Evolutionary conservation across 2,113 vertebrate genomes (phyloP).

Genomic region (Dermatemys mawii): DNA sequence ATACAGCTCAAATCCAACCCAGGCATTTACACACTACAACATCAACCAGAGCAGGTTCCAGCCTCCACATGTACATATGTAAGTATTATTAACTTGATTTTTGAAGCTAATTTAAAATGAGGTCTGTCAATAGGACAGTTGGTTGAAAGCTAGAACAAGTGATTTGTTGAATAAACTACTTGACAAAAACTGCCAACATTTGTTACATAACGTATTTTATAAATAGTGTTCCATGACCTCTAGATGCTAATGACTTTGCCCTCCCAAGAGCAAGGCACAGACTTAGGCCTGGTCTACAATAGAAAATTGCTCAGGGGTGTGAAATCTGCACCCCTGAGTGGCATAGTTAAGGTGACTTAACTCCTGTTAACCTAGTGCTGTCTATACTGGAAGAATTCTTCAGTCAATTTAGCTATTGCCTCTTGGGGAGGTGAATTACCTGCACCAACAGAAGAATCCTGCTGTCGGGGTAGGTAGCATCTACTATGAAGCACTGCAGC

Average conservation of each 20-base stretch:
- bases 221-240: neutral
- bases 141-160: fast-evolving
- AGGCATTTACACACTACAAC: slow-evolving; percentile 99
- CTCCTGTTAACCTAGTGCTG: no score
- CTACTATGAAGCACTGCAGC: neutral
- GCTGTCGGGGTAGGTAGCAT: neutral
- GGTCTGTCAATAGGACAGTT: fast-evolving
- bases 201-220: fast-evolving
- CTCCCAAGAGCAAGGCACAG: fast-evolving
- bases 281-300: neutral
- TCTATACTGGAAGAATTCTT: no score
- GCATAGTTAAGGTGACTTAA: neutral
- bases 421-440: neutral
- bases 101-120: fast-evolving
- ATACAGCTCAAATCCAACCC: slow-evolving; percentile 98
- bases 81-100: slow-evolving; percentile 71
- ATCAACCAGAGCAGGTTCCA: slow-evolving; percentile 99
- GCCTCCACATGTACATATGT: slow-evolving; percentile 98
- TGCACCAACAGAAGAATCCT: neutral
- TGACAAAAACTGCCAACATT: fast-evolving
- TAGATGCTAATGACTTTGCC: fast-evolving
- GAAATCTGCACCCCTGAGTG: neutral
- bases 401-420: neutral
- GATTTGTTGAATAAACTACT: fast-evolving
- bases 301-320: neutral